Percentiles rank a stretch among this genome's conserved stretches.
These are phyloP conservation scores for Tetramorium simillimum DNA, from an alignment of 1,140 invertebrate species.

Conservation along the genomic window DNA sequence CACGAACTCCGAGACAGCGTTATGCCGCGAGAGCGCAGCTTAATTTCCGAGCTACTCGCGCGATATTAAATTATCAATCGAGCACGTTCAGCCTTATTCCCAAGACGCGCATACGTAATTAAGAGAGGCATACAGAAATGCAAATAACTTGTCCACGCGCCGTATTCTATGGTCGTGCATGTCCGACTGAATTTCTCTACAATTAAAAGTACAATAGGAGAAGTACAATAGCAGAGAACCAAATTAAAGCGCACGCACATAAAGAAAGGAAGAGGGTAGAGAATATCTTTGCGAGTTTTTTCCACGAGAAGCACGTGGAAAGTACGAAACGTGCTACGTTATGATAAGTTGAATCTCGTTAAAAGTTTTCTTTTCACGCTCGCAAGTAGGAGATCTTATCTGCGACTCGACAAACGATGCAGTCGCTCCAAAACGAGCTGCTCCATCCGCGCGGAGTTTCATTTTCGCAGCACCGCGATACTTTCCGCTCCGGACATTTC, in stretches of 20 bases:
- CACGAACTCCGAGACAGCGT: slow-evolving; percentile 53
- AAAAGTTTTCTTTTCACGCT: slow-evolving; percentile 59
- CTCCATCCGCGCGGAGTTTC: slow-evolving; percentile 14
- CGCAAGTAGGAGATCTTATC: slow-evolving; percentile 42
- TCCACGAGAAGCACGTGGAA: slow-evolving; percentile 21
- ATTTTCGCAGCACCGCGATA: slow-evolving; percentile 4
- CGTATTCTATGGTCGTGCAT: background rate
- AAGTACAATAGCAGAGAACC: background rate
- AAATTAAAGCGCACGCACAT: background rate
- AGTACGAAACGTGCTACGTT: slow-evolving; percentile 47
- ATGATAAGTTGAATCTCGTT: slow-evolving; percentile 61
- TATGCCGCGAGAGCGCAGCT: slow-evolving; percentile 62
- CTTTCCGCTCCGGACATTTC: slow-evolving; percentile 28
- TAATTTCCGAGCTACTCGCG: slow-evolving; percentile 68
- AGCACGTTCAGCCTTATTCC: slow-evolving; percentile 44
- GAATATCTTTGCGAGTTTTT: background rate
- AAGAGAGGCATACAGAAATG: background rate
- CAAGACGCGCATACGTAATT: slow-evolving; percentile 4
- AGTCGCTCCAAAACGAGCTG: slow-evolving; percentile 20
- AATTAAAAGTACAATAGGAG: slow-evolving; percentile 15
- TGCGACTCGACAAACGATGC: slow-evolving; percentile 26
- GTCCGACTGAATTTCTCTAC: background rate
- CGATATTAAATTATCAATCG: slow-evolving; percentile 71
- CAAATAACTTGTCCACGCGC: background rate
- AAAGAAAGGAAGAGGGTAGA: background rate